Base-by-base conservation (phyloP, 1,140 invertebrate genomes). In the Helicoverpa armigera region DNA sequence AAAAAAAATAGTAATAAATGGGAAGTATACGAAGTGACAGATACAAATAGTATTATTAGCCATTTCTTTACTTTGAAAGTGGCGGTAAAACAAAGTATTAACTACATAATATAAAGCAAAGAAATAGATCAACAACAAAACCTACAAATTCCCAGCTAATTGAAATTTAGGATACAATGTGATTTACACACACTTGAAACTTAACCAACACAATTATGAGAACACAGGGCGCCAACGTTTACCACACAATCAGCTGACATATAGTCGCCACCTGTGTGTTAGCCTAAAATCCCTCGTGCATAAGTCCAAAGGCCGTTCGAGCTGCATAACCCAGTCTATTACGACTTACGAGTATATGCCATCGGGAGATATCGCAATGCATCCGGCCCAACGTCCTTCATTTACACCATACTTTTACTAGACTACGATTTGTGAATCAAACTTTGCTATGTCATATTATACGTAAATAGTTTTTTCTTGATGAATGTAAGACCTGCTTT, bases 391-490 rank as follows among this genome's bases (percentile, higher is more conserved):
- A 31, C 23, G 69, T 72, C 69, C 69, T 72, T 72, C 69, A 72
- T 53, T 72, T 31, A 72, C 69, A 54, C 69, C 69, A 53, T 53
- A 72, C 69, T 72, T 72, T 72, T 72, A 72, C 50, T 72, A 31
- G 50, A 9, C 50, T 72, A 54, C 50, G 50, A 53, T 69, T 69
- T 50, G 23, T 72, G 50, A 72, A 72, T 72, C 31, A 72, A 72
- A 72, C 50, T 54, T 23, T 69, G 53, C 67, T 70, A 70, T 70
- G 14, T 23, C 16, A 29, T 54, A 13, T 3, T 16, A n/a, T 51
- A 16, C 14, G 16, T 70, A 23, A 23, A 23, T 23, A 65, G 13
- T 63, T 16, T 2, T 48, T 48, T 18, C n/a, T 16, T 14, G 43
- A 5, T 13, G 11, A 16, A 43, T 13, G 50, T 2, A 10, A 5